Conservation (phyloP, 2,797 vertebrate genomes). For the Sparidentex hasta region DNA sequence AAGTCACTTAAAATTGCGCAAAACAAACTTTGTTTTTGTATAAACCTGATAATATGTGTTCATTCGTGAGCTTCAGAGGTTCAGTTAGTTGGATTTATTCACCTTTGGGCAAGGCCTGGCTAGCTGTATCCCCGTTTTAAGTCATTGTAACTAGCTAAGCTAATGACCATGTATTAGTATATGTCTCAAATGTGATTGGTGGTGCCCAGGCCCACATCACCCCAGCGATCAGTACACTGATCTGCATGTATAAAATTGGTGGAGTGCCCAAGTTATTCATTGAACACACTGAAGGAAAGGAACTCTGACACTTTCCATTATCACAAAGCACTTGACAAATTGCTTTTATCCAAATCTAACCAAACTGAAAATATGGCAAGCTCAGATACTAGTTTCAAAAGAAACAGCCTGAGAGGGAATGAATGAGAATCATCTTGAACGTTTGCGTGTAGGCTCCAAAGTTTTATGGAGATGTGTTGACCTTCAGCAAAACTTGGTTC, state of each 20-base stretch:
- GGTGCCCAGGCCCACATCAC: background rate
- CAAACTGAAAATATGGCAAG: background rate
- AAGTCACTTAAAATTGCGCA: background rate
- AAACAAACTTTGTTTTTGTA: background rate
- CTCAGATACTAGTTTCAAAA: background rate
- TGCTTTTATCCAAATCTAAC: background rate
- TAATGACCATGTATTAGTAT: background rate
- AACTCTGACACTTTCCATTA: background rate
- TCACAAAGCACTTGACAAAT: background rate
- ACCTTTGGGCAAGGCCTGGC: background rate
- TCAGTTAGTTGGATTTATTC: background rate
- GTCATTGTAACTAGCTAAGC: background rate
- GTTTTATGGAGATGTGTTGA: background rate
- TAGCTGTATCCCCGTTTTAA: background rate
- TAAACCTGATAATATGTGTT: background rate
- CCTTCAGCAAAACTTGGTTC: background rate
- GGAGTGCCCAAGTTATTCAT: conserved; percentile 1
- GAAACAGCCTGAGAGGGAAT: background rate
- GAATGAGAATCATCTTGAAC: background rate
- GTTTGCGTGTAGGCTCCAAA: background rate
- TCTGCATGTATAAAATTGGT: background rate
- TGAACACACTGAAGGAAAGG: background rate
- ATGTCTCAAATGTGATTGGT: background rate
- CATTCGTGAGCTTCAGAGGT: background rate
- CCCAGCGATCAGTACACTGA: background rate